Base-by-base conservation (phyloP, 2,797 vertebrate species). In the Netta rufina region DNA sequence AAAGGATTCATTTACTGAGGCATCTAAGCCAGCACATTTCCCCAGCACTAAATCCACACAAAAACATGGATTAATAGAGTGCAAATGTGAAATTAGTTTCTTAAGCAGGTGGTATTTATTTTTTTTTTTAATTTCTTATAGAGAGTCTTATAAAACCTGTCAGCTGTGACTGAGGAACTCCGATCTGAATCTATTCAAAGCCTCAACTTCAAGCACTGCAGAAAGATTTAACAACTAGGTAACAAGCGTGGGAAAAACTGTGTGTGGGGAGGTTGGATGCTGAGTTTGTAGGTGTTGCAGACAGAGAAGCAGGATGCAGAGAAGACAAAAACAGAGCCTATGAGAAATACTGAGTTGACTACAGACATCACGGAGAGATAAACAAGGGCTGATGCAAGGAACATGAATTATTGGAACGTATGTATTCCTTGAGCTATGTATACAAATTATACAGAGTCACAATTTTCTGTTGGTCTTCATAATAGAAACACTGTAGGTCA, bases 231-330 rank as follows among this genome's bases (percentile, higher is more conserved):
- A 95, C 93, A 96, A 22, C 84, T 92, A 95, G 78, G 94, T 93
- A 96, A 77, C 24, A 9, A 69, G 93, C 4, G 66, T 83, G 74
- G 86, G 94, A 60, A 90, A 92, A 86, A 13, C 60, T 49, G 61
- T 7, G 88, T 62, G 87, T 57, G 87, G 67, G 77, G 92, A 93
- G 88, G 61, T 39, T 89, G 94, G 72, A 92, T 94, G 89, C 85
- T 82, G 94, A 94, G 87, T 76, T 94, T 95, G 95, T 91, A 92
- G 92, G 95, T 97, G 96, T 93, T 94, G 81, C 92, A 96, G 94
- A 82, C 87, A 73, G 64, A 91, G 84, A 84, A 93, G 80, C 88
- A 95, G 88, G 94, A 92, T 91, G 86, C 86, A 90, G 72, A 79
- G 77, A 91, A 92, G 92, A 91, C 77, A 92, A 93, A 96, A 92